Evolutionary conservation across 2,888 invertebrate genomes (phyloP).

Genomic region (Merodon equestris): DNA sequence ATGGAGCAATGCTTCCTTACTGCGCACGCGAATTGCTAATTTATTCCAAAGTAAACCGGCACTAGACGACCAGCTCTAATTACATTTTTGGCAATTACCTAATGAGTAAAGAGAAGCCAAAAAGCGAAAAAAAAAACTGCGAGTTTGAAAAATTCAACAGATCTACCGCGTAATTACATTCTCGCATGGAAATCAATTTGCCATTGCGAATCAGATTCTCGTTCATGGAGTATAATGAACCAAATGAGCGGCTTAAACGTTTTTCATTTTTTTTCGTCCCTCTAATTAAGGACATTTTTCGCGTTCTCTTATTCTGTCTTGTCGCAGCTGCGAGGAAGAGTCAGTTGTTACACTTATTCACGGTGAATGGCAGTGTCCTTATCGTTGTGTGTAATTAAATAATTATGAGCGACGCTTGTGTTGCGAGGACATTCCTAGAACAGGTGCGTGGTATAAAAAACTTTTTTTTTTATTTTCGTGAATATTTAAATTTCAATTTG

Average conservation of each 20-base stretch:
- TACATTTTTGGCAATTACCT: slow-evolving; percentile 31
- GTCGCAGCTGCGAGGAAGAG: too few species aligned
- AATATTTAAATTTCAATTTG: slow-evolving; percentile 63
- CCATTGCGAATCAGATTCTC: slow-evolving; percentile 48
- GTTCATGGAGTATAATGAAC: slow-evolving; percentile 18
- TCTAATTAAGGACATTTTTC: slow-evolving; percentile 44
- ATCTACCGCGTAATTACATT: slow-evolving; percentile 48
- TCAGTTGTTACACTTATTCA: too few species aligned
- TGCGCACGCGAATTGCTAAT: slow-evolving; percentile 41
- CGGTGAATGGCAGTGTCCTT: not conserved
- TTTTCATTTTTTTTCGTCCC: slow-evolving; percentile 21
- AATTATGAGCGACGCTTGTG: slow-evolving; percentile 24
- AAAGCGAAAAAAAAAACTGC: not conserved
- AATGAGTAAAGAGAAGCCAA: slow-evolving; percentile 25
- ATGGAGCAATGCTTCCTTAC: not conserved
- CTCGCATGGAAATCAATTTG: slow-evolving; percentile 61
- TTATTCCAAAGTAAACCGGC: slow-evolving; percentile 25
- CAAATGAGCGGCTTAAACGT: slow-evolving; percentile 36
- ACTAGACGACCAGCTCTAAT: slow-evolving; percentile 11
- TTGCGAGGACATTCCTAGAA: slow-evolving; percentile 16
- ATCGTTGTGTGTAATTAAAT: slow-evolving; percentile 36
- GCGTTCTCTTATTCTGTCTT: too few species aligned
- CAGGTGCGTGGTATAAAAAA: slow-evolving; percentile 14
- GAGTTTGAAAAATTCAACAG: too few species aligned
- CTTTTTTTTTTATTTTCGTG: slow-evolving; percentile 25